Evolutionary conservation across 2,113 vertebrate species (phyloP).

Genomic region (Nestor notabilis): DNA sequence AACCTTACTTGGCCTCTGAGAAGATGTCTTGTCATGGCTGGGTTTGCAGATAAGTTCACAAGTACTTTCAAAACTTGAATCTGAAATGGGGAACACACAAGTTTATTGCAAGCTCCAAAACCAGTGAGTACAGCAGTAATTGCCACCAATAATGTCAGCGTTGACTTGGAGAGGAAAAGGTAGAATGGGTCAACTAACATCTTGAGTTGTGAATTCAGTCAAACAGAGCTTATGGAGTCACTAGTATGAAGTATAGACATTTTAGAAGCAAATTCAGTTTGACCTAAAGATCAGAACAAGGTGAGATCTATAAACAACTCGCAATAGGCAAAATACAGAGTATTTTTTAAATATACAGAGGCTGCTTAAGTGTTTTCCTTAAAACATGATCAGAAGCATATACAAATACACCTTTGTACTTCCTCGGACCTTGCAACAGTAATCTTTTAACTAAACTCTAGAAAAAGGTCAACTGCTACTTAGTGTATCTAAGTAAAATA

Average conservation of each 20-base stretch:
- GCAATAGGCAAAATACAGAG: background rate
- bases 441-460: background rate
- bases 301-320: background rate
- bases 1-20: slow-evolving; percentile 85
- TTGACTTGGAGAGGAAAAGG: background rate
- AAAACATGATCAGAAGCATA: background rate
- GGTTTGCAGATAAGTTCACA: slow-evolving; percentile 92
- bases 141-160: background rate
- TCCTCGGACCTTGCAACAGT: background rate
- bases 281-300: background rate
- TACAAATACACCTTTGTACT: background rate
- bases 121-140: background rate
- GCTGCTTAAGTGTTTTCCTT: background rate
- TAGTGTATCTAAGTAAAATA: background rate
- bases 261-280: background rate
- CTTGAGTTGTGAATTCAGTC: background rate
- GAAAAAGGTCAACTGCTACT: background rate
- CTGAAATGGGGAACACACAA: slow-evolving; percentile 69
- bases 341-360: background rate
- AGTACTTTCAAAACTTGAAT: slow-evolving; percentile 90
- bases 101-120: background rate
- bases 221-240: background rate
- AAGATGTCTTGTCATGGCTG: slow-evolving; percentile 85
- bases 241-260: background rate
- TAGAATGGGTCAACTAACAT: background rate